Base-by-base conservation (phyloP, 1,140 invertebrate genomes). In the Cyclargus thomasi region DNA sequence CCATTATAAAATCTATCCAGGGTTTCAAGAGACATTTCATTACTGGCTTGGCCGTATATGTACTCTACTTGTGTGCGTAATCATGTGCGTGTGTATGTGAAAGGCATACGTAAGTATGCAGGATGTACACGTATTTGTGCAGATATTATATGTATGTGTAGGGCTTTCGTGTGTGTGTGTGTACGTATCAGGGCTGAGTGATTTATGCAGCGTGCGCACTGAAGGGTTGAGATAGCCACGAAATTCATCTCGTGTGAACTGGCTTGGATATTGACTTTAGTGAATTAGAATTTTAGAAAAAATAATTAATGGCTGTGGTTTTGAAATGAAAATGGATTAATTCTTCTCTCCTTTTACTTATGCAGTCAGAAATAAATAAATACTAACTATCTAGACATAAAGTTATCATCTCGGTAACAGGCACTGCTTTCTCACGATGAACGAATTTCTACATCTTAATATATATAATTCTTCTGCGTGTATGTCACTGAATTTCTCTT, bases 161-260 rank as follows among this genome's bases (percentile, higher is more conserved):
- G 0, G 39, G 14, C 39, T 8, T 47, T 3, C 11, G 2, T 1
- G 7, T 20, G 18, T 21, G 55, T 59, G 39, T 16, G 39, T 47
- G 39, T 3, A 20, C 55, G 55, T 59, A 59, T 59, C 55, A 59
- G 55, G 17, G n/a, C 55, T 21, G 55, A 20, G 55, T 59, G 55
- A 59, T 59, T 59, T 59, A 59, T 59, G 55, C 55, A 59, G 17
- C 20, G 18, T 59, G 55, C 18, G 18, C 18, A 59, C 55, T 59
- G 55, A 59, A 59, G 55, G 55, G 4, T 59, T 21, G 18, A 18
- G 55, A 59, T 59, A 22, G 55, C 55, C 55, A 47, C 55, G 55
- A 18, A 21, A 20, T 59, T 59, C 55, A 59, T 59, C 55, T 18
- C 53, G 14, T 53, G 47, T 17, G n/a, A 17, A 55, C 55, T 18